Evolutionary conservation across 2,888 invertebrate species (phyloP).

Genomic region (Callinectes sapidus): DNA sequence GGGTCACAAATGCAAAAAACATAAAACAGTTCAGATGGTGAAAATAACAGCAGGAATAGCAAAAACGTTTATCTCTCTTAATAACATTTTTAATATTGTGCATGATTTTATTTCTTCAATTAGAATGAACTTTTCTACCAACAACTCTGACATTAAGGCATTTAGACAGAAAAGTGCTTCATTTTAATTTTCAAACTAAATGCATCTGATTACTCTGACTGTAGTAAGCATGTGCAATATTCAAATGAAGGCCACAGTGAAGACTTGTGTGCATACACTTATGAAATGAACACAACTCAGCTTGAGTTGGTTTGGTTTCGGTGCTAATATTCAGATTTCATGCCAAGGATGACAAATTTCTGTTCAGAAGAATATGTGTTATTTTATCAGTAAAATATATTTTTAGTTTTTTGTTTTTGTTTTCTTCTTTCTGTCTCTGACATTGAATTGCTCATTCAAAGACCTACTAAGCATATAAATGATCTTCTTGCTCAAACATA

Average conservation of each 20-base stretch:
- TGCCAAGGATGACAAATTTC: background rate
- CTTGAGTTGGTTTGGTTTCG: background rate
- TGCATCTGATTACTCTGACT: background rate
- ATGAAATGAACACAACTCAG: background rate
- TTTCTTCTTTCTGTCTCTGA: background rate
- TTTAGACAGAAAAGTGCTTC: slow-evolving; percentile 19
- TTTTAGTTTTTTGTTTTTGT: background rate
- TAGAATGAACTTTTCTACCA: background rate
- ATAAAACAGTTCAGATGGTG: background rate
- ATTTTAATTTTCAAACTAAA: background rate
- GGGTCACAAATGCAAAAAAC: background rate
- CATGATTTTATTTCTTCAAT: background rate
- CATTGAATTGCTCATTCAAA: background rate
- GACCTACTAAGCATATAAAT: background rate
- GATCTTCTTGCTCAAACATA: background rate
- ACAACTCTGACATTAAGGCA: background rate
- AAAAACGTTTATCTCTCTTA: background rate
- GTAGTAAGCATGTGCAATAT: background rate
- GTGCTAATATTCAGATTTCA: background rate
- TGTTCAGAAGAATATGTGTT: background rate
- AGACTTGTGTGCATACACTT: background rate
- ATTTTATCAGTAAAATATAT: background rate
- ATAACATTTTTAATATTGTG: background rate
- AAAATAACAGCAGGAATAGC: background rate
- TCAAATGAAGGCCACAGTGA: background rate